Percentiles rank a stretch among this genome's conserved stretches.
These are phyloP conservation scores for Dione vanillae DNA, from an alignment of 2,888 invertebrate genomes.

Conservation along the genomic window DNA sequence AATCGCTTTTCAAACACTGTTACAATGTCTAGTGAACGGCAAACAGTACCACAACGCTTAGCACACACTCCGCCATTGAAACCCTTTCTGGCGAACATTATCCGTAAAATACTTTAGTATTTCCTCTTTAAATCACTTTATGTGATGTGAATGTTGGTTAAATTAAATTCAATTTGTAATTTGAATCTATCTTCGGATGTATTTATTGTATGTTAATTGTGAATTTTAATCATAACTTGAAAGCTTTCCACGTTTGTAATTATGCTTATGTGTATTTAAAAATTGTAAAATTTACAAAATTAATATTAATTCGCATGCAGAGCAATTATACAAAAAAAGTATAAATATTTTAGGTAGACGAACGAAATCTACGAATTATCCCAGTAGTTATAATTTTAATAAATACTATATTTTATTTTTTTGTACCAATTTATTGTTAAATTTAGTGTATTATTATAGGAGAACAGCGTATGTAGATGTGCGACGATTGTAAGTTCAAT, in stretches of 20 bases:
- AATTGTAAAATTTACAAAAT: not conserved
- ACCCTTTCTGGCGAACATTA: slow-evolving; percentile 3
- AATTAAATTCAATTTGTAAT: not conserved
- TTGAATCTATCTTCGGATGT: not conserved
- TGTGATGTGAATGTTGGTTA: slow-evolving; percentile 7
- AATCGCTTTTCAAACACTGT: not conserved
- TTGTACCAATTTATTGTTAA: too few relatives aligned
- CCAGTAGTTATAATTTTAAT: too few relatives aligned
- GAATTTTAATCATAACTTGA: not conserved
- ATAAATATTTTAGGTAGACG: too few relatives aligned
- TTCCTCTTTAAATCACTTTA: slow-evolving; percentile 14
- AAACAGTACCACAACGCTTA: slow-evolving; percentile 1
- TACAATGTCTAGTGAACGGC: not conserved
- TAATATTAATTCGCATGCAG: not conserved
- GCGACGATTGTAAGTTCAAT: too few relatives aligned
- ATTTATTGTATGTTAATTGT: not conserved
- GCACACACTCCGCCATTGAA: slow-evolving; percentile 18
- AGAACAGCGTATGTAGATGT: too few relatives aligned
- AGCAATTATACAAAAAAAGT: not conserved
- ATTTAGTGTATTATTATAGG: too few relatives aligned
- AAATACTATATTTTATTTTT: too few relatives aligned
- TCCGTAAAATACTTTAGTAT: slow-evolving; percentile 21
- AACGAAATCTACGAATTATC: too few relatives aligned
- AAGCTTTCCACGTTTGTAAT: not conserved
- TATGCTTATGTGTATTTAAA: not conserved